phyloP scores from a whole-genome alignment of 2,797 vertebrate genomes.

The Iguana delicatissima region DNA sequence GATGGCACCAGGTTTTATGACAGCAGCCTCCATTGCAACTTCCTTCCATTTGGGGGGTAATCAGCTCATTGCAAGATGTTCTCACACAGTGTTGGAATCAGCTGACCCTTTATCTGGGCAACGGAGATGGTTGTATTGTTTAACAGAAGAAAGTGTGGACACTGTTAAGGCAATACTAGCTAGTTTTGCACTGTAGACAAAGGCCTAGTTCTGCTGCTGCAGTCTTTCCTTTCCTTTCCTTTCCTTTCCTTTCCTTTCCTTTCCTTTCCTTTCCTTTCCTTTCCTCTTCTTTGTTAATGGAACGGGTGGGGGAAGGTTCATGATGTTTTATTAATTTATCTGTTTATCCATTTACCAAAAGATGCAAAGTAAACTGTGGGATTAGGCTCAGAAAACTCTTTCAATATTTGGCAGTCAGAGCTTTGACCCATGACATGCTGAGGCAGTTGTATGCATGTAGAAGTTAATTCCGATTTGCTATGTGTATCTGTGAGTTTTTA shows the following conservation, averaged over 20 bases:
- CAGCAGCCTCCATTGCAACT: conserved; percentile 75
- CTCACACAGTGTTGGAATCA: conserved; percentile 59
- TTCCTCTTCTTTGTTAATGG: conserved; percentile 2
- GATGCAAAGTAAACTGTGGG: neutral
- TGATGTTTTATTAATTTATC: neutral
- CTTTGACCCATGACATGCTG: neutral
- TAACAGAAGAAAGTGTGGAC: neutral
- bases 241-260: neutral
- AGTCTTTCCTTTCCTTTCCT: too few species aligned
- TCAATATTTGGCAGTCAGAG: neutral
- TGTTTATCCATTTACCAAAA: neutral
- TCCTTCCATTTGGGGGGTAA: conserved; percentile 77
- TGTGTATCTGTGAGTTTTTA: neutral
- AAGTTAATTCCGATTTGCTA: neutral
- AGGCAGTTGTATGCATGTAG: neutral
- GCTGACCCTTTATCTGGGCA: conserved; percentile 66
- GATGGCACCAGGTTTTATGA: conserved; percentile 76
- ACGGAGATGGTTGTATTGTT: conserved; percentile 48
- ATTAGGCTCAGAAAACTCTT: neutral
- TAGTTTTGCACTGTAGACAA: neutral
- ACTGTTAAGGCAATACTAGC: conserved; percentile 42
- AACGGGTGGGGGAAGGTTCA: neutral
- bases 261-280: too few species aligned
- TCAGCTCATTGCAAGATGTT: conserved; percentile 78
- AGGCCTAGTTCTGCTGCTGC: neutral